These are phyloP conservation scores for Cryptoprocta ferox DNA, from an alignment of 2,797 vertebrate genomes.

Conservation along the genomic window DNA sequence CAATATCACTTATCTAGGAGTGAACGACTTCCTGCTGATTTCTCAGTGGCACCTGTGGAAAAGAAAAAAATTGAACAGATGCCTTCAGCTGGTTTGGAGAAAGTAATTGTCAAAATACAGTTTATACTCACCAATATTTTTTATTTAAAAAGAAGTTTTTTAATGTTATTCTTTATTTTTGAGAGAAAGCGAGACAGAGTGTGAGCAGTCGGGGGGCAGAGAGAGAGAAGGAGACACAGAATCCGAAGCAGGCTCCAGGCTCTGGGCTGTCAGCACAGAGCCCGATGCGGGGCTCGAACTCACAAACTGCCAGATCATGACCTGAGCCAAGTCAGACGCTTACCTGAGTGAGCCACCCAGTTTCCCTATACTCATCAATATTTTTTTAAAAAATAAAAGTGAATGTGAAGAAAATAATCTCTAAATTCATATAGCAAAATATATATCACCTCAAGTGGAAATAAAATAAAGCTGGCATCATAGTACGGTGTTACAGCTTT, in stretches of 20 bases:
- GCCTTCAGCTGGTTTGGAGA: background rate
- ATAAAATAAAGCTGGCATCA: background rate
- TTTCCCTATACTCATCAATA: background rate
- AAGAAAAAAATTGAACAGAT: background rate
- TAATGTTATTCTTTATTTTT: too few species aligned
- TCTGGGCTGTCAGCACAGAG: too few species aligned
- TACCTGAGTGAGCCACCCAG: too few species aligned
- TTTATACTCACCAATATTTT: background rate
- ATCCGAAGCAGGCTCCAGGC: too few species aligned
- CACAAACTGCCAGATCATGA: too few species aligned
- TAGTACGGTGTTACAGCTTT: background rate
- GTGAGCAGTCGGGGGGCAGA: too few species aligned
- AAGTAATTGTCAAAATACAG: background rate
- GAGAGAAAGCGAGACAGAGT: too few species aligned
- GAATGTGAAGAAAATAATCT: background rate
- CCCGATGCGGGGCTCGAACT: too few species aligned
- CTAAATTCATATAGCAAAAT: background rate
- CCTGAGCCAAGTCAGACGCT: too few species aligned
- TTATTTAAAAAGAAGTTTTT: background rate
- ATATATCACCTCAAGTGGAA: background rate
- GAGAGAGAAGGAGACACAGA: too few species aligned
- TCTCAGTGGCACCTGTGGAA: background rate
- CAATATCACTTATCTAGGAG: background rate
- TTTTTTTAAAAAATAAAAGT: slow-evolving; percentile 39
- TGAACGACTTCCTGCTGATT: background rate